phyloP scores from a whole-genome alignment of 2,113 vertebrate genomes.

The Pituophis catenifer region DNA sequence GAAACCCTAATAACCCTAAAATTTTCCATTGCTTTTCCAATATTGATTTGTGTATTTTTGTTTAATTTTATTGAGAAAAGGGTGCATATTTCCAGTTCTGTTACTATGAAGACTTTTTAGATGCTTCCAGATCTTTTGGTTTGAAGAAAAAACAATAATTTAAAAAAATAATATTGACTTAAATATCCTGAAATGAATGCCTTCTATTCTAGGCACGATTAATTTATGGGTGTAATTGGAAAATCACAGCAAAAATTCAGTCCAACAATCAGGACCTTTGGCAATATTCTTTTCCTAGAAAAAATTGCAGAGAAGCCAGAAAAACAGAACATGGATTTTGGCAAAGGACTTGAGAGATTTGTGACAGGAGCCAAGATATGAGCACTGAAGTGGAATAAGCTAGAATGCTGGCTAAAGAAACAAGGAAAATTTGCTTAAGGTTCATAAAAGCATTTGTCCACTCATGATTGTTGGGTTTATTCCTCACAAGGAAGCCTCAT shows the following conservation, averaged over 20 bases:
- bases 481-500: background rate
- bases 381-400: background rate
- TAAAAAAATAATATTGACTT: background rate
- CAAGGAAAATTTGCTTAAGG: background rate
- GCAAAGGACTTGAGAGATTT: background rate
- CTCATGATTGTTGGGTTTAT: background rate
- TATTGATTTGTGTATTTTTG: background rate
- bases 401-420: background rate
- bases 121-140: background rate
- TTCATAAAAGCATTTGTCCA: background rate
- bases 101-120: background rate
- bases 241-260: background rate
- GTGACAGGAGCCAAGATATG: background rate
- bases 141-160: background rate
- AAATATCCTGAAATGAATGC: background rate
- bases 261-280: background rate
- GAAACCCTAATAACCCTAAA: background rate
- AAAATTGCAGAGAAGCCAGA: background rate
- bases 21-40: background rate
- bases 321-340: background rate
- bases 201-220: background rate
- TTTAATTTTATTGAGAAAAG: background rate
- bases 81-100: background rate
- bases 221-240: background rate
- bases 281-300: background rate